Conservation (phyloP, 2,888 invertebrate genomes). For the Polymixis flavicincta region DNA sequence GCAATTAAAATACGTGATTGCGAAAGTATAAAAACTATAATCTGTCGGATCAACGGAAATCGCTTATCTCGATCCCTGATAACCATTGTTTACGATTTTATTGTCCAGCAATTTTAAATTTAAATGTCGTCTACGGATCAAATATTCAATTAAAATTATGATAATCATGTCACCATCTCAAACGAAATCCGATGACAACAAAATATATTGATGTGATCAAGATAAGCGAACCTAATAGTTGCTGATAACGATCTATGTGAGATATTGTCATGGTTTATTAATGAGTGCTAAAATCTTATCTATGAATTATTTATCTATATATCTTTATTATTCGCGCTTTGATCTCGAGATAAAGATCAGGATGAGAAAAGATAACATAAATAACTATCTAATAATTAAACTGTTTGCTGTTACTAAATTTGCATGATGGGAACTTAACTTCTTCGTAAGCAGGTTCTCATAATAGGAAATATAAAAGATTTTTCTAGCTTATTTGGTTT, state of each 20-base stretch:
- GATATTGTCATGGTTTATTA: conserved; percentile 47
- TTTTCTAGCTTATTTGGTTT: not conserved
- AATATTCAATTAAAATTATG: conserved; percentile 73
- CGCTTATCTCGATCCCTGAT: conserved; percentile 47
- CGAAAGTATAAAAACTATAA: conserved; percentile 48
- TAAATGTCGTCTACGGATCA: conserved; percentile 63
- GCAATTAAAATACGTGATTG: conserved; percentile 42
- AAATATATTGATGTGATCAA: conserved; percentile 11
- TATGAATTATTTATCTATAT: conserved; percentile 30
- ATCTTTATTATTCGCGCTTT: conserved; percentile 31
- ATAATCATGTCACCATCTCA: conserved; percentile 63
- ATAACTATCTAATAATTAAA: not conserved
- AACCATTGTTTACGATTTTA: conserved; percentile 62
- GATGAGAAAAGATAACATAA: conserved; percentile 2
- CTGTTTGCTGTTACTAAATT: conserved; percentile 15
- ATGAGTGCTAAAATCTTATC: conserved; percentile 29
- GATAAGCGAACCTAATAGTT: conserved; percentile 34
- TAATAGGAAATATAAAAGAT: not conserved
- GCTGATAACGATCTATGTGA: conserved; percentile 44
- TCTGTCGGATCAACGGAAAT: conserved; percentile 48
- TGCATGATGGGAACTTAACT: not conserved
- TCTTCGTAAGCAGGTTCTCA: not conserved
- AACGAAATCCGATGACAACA: conserved; percentile 21
- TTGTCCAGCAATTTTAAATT: conserved; percentile 49
- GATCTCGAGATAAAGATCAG: conserved; percentile 40